Evolutionary conservation across 2,888 invertebrate genomes (phyloP).

Genomic region (Eudasyphora cyanicolor): DNA sequence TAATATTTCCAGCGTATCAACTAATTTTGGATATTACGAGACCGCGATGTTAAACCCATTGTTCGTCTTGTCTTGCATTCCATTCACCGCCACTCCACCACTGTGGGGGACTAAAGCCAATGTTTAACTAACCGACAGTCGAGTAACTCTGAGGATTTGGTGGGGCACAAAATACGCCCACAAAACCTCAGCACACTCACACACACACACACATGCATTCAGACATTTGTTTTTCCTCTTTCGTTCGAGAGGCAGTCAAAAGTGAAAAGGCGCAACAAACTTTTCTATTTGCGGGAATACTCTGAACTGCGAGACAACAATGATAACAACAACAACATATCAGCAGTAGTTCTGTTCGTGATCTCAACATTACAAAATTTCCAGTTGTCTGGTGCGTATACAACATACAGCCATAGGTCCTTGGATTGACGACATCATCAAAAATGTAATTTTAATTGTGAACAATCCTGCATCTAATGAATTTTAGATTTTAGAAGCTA

Average conservation of each 20-base stretch:
- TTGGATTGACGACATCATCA: background rate
- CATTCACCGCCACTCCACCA: background rate
- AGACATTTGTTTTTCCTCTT: conserved; percentile 6
- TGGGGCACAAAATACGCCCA: conserved; percentile 18
- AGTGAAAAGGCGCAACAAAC: conserved; percentile 56
- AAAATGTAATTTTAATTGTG: no score
- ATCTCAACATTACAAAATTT: conserved; percentile 51
- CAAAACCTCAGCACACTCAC: conserved; percentile 25
- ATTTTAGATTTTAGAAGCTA: no score
- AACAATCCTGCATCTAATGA: no score
- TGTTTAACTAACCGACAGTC: conserved; percentile 53
- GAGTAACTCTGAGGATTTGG: conserved; percentile 47
- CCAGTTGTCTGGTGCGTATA: conserved; percentile 30
- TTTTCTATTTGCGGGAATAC: conserved; percentile 40
- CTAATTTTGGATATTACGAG: no score
- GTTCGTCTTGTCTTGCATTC: background rate
- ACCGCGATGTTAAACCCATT: no score
- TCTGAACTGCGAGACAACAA: no score
- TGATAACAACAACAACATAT: conserved; percentile 29
- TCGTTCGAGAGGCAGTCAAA: conserved; percentile 36
- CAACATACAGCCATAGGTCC: background rate
- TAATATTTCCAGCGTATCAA: no score
- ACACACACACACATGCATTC: conserved; percentile 22
- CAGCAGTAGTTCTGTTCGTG: conserved; percentile 49
- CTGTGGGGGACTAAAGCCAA: conserved; percentile 7